Base-by-base conservation (phyloP, 2,113 vertebrate species). In the Spilogale gracilis region DNA sequence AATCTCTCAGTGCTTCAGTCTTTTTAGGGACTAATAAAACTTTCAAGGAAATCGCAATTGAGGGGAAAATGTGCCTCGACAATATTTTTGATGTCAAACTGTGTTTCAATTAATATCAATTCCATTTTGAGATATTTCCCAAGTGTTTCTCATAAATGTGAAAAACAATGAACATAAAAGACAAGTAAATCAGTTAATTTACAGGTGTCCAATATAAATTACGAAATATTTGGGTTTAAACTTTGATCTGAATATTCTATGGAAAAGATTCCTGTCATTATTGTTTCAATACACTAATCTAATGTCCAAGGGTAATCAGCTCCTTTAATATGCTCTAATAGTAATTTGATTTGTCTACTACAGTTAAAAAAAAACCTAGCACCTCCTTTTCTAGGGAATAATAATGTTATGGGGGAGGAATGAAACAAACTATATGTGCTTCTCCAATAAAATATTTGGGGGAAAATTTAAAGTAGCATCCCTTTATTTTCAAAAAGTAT, bases 1-100 rank as follows among this genome's bases (percentile, higher is more conserved):
- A 65, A 9, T 8, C 9, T 80, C 30, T 67, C 25, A 60, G 6
- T 63, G 32, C 9, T 21, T 81, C 67, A 85, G 45, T 89, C 32
- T 38, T 74, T 43, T 60, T 2, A 32, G 43, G 45, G 38, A 91
- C 48, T 32, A 79, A 71, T 13, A 89, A 65, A 13, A 67, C 9
- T 27, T 80, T 89, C 23, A 86, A 90, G 67, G 54, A 91, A 74
- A 73, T 58, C 61, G 30, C 6, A 78, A 23, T 43, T 56, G 25
- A 89, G 25, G 23, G 6, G 13, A 5, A 97, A 58, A 60, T 83
- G 9, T 20, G 3, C 12, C 60, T 95, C 32, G 32, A n/a, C 2
- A 48, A 82, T 69, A 96, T 58, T 95, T 94, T 95, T 74, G 11
- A 61, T 48, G 25, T 56, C 54, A 90, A 86, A 48, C 38, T 38